phyloP scores from a whole-genome alignment of 2,797 vertebrate species.

The Diceros bicornis region DNA sequence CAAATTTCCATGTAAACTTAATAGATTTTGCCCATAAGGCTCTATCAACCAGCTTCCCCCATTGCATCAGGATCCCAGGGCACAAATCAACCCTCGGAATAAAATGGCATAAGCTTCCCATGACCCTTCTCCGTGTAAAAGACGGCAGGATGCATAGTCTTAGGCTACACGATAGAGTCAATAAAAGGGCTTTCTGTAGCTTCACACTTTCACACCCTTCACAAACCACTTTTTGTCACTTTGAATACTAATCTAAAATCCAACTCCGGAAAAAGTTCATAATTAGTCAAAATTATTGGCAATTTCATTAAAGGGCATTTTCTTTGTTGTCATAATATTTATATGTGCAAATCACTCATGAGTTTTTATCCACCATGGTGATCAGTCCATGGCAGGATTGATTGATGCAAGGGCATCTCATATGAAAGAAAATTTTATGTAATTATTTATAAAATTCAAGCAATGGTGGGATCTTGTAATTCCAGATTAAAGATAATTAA shows the following conservation, averaged over 20 bases:
- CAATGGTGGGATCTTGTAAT: not conserved
- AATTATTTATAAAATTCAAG: not conserved
- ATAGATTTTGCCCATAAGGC: not conserved
- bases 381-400: not conserved
- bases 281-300: not conserved
- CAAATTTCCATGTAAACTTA: not conserved
- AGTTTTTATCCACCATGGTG: not conserved
- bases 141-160: not conserved
- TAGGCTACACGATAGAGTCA: not conserved
- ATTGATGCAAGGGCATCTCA: not conserved
- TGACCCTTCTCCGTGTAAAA: not conserved
- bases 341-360: not conserved
- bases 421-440: not conserved
- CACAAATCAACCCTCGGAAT: not conserved
- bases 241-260: not conserved
- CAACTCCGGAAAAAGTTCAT: not conserved
- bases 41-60: not conserved
- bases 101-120: not conserved
- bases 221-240: not conserved
- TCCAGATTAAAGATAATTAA: not conserved
- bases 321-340: not conserved
- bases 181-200: not conserved
- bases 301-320: not conserved
- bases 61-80: not conserved
- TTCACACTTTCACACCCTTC: not conserved